Conservation (phyloP, 2,888 invertebrate species). For the Phymatocera aterrima region DNA sequence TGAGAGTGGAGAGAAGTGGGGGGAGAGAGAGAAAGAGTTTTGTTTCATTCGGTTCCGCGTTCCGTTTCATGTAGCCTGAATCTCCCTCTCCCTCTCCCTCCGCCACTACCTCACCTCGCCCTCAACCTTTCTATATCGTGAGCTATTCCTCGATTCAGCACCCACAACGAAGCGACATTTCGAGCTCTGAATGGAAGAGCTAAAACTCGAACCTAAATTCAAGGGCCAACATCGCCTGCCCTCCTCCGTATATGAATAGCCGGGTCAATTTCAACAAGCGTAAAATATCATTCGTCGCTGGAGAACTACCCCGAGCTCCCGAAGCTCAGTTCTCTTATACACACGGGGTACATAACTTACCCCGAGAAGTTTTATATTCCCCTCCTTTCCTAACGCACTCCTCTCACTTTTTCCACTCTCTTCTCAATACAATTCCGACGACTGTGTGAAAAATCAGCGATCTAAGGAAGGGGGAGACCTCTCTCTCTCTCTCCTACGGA, state of each 20-base stretch:
- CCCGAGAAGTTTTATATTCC: too few relatives aligned
- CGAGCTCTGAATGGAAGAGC: slow-evolving; percentile 38
- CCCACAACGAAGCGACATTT: slow-evolving; percentile 33
- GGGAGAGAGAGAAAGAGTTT: slow-evolving; percentile 6
- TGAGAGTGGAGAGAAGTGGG: background rate
- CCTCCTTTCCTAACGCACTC: too few relatives aligned
- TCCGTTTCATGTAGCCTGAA: background rate
- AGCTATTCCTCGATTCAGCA: slow-evolving; percentile 8
- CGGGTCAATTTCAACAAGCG: slow-evolving; percentile 20
- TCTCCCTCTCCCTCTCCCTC: background rate
- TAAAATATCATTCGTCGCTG: background rate
- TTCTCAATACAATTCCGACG: too few relatives aligned
- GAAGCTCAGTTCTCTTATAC: too few relatives aligned
- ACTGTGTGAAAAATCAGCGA: too few relatives aligned
- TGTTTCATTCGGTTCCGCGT: slow-evolving; percentile 28
- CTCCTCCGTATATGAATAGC: background rate
- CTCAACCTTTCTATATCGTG: background rate
- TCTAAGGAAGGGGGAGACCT: too few relatives aligned
- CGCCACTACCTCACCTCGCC: background rate
- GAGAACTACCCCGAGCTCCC: background rate
- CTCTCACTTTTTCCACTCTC: too few relatives aligned
- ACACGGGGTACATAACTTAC: too few relatives aligned
- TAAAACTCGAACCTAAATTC: slow-evolving; percentile 25
- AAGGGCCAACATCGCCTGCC: slow-evolving; percentile 29
- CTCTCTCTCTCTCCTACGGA: too few relatives aligned